Conservation (phyloP, 1,140 invertebrate species). For the Caenorhabditis elegans region WBcel235 BX284604.4:8319501-8320000, state of each 20-base stretch:
- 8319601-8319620: neutral
- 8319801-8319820: no score
- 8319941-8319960: no score
- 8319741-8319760: no score
- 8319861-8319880: neutral
- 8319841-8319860: no score
- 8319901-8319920: slow-evolving; percentile 9
- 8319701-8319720: no score
- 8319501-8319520: neutral
- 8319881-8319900: neutral
- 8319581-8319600: neutral
- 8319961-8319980: neutral
- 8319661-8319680: no score
- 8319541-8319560: neutral
- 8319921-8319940: neutral
- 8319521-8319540: neutral
- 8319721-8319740: no score
- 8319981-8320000: neutral
- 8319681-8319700: no score
- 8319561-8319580: neutral
- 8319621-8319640: no score
- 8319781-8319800: no score
- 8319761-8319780: neutral
- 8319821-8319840: no score
- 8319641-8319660: no score